These are phyloP conservation scores for Anguilla rostrata DNA, from an alignment of 2,113 vertebrate genomes.

Conservation along the genomic window DNA sequence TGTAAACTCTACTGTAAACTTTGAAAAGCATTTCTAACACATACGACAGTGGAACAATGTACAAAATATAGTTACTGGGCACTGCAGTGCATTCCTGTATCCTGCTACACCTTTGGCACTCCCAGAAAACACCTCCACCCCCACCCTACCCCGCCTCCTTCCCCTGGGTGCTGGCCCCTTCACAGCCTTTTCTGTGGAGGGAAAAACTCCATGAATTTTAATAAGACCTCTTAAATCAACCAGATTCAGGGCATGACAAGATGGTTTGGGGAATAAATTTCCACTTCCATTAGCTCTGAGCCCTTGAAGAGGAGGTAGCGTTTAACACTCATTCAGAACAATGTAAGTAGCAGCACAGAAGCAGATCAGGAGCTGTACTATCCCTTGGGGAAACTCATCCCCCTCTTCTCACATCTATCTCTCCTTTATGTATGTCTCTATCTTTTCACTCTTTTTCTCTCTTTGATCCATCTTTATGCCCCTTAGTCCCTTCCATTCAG, in stretches of 20 bases:
- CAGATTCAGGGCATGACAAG: conserved; percentile 22
- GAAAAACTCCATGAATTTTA: conserved; percentile 34
- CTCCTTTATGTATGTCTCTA: not conserved
- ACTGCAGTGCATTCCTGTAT: not conserved
- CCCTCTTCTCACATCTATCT: not conserved
- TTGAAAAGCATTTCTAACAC: not conserved
- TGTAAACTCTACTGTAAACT: not conserved
- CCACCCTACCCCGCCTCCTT: not conserved
- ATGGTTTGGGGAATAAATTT: conserved; percentile 15
- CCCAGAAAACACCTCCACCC: not conserved
- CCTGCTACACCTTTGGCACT: not conserved
- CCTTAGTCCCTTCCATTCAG: not conserved
- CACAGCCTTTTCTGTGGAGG: not conserved
- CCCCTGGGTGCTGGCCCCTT: not conserved
- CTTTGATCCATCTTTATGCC: not conserved
- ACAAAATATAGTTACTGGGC: not conserved
- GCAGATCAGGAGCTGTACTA: not conserved
- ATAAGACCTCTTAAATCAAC: conserved; percentile 25
- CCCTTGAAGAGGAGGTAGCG: conserved; percentile 16
- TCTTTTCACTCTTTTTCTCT: conserved; percentile 18
- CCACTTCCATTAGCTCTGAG: conserved; percentile 18
- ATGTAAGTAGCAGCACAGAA: not conserved
- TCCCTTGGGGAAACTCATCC: not conserved
- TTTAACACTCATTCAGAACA: conserved; percentile 11
- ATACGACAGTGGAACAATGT: not conserved